A percentile compares a stretch with the other conserved stretches of the same genome.
phyloP scores from a whole-genome alignment of 2,888 invertebrate genomes.

The Leucophenga maculata region DNA sequence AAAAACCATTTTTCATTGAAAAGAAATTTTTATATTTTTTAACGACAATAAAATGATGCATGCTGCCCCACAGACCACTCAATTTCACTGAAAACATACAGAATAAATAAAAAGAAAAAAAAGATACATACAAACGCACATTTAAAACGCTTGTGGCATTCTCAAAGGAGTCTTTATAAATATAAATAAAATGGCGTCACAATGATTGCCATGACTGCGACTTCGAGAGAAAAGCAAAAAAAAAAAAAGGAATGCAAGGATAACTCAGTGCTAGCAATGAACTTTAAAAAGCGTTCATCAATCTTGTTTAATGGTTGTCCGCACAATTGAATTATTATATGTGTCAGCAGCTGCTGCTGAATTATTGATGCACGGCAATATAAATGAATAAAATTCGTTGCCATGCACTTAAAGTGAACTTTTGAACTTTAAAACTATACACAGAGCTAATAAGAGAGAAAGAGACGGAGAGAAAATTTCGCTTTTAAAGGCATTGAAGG shows the following conservation, averaged over 20 bases:
- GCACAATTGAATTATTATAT: slow-evolving; percentile 69
- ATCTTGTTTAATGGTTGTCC: slow-evolving; percentile 69
- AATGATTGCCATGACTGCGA: slow-evolving; percentile 45
- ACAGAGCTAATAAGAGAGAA: too few species aligned
- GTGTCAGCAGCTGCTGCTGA: slow-evolving; percentile 68
- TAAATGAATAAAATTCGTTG: too few species aligned
- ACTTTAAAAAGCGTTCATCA: slow-evolving; percentile 64
- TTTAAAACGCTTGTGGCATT: not conserved
- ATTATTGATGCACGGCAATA: slow-evolving; percentile 52
- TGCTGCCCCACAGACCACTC: not conserved
- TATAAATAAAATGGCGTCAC: slow-evolving; percentile 47
- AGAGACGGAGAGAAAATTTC: too few species aligned
- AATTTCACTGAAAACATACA: slow-evolving; percentile 42
- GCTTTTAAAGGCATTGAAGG: too few species aligned
- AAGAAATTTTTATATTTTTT: not conserved
- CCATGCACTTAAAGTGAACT: too few species aligned
- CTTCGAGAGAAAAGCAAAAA: not conserved
- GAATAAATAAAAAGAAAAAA: slow-evolving; percentile 17
- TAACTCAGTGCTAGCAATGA: not conserved
- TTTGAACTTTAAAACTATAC: too few species aligned
- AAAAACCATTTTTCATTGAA: slow-evolving; percentile 47
- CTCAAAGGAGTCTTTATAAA: slow-evolving; percentile 24
- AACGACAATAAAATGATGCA: slow-evolving; percentile 2
- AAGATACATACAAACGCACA: slow-evolving; percentile 44
- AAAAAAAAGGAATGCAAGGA: not conserved